Percentiles rank a stretch among this genome's conserved stretches.
Evolutionary conservation across 1,140 invertebrate genomes (phyloP).

Genomic region (Chironomus tepperi): DNA sequence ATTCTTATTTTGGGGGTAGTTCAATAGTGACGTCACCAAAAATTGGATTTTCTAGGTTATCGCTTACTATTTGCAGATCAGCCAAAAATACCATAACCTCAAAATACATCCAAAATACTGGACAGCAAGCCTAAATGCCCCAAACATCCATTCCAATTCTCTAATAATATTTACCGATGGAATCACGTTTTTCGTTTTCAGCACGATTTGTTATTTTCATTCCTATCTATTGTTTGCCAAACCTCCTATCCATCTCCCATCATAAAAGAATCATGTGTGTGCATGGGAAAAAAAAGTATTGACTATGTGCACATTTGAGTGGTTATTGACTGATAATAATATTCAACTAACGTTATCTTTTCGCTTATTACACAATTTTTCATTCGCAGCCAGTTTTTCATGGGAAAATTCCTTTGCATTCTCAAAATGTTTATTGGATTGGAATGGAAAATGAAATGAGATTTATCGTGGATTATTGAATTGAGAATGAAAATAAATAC

Average conservation of each 20-base stretch:
- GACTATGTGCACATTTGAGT: background rate
- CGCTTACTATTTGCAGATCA: too few species aligned
- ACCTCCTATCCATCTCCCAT: background rate
- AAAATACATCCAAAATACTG: too few species aligned
- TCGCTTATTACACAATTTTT: slow-evolving; percentile 3
- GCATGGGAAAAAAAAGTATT: slow-evolving; percentile 21
- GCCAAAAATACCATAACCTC: too few species aligned
- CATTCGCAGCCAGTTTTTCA: background rate
- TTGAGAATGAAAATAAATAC: background rate
- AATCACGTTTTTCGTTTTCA: slow-evolving; percentile 20
- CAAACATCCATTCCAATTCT: too few species aligned
- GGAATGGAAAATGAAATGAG: background rate
- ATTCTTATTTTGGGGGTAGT: too few species aligned
- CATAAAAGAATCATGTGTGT: background rate
- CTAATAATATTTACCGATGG: background rate
- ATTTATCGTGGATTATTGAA: slow-evolving; percentile 18
- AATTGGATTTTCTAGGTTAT: too few species aligned
- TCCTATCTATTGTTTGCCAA: slow-evolving; percentile 1
- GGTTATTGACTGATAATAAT: slow-evolving; percentile 24
- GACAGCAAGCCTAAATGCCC: too few species aligned
- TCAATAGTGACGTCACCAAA: too few species aligned
- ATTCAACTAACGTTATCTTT: slow-evolving; percentile 18
- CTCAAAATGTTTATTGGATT: background rate
- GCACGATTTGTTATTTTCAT: slow-evolving; percentile 22
- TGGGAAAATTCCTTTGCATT: slow-evolving; percentile 7